Base-by-base conservation (phyloP, 2,888 invertebrate genomes). In the Nematopogon swammerdamellus region DNA sequence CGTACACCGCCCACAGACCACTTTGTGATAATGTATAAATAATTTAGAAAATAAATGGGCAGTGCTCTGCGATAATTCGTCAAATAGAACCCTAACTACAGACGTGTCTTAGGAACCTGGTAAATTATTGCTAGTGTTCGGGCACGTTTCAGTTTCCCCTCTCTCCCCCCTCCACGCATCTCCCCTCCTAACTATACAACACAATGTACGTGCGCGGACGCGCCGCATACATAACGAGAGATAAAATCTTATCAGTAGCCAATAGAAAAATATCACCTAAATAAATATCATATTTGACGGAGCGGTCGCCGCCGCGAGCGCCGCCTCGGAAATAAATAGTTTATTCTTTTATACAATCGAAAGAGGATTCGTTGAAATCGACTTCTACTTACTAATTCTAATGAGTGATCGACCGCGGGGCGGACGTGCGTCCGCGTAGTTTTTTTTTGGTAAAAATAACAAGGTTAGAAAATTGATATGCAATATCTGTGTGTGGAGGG, bases 1-100 rank as follows among this genome's bases (percentile, higher is more conserved):
- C 83, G 71, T 62, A 83, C 83, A 16, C 83, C 83, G 19, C 83
- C 83, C 10, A 83, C 83, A 25, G 83, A 83, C 63, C 82, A 82
- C 19, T 82, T 82, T n/a, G 83, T 83, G 55, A 83, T 10, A 25
- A 25, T 6, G n/a, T 8, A 36, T 36, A 36, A 49, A 20, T 49
- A 49, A 49, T 18, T 71, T 67, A 65, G 70, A 72, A 70, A 72
- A 61, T 60, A 75, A 76, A 77, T 77, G 77, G 36, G 76, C 77
- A 75, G 77, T 77, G 77, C 71, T 71, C n/a, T 63, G 75, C 75
- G 72, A 72, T 68, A 72, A 70, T 72, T 73, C 73, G 75, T 76
- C 77, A 75, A 70, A 63, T 73, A 77, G 70, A 75, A 73, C 74
- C n/a, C 74, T 75, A 75, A 76, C 74, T 77, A 77, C 72, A 73